phyloP scores from a whole-genome alignment of 1,140 invertebrate species.

The Camponotus pennsylvanicus region DNA sequence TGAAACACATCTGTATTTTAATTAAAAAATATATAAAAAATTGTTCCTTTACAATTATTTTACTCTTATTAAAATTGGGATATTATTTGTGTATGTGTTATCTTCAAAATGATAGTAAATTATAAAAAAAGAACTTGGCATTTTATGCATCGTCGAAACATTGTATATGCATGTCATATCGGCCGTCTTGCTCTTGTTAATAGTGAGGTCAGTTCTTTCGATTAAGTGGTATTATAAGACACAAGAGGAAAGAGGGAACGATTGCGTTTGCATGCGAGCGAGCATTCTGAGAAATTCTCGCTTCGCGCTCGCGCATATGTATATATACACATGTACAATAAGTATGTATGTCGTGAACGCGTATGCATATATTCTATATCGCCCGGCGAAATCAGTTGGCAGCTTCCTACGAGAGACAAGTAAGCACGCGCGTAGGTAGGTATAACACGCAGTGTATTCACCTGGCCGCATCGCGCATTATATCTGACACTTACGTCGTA shows the following conservation, averaged over 20 bases:
- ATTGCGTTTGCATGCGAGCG: constrained; percentile 80
- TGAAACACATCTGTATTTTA: background rate
- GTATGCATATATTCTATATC: constrained; percentile 64
- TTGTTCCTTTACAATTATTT: too few relatives aligned
- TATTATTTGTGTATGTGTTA: background rate
- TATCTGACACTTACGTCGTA: constrained; percentile 66
- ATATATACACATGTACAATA: constrained; percentile 28
- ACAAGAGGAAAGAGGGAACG: background rate
- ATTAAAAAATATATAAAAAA: too few relatives aligned
- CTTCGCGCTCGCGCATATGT: constrained; percentile 64
- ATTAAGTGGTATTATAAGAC: constrained; percentile 41
- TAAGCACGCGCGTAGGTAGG: constrained; percentile 59
- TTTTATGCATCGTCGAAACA: constrained; percentile 2
- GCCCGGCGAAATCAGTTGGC: constrained; percentile 67
- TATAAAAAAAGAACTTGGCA: background rate
- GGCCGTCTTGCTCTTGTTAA: background rate
- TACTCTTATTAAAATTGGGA: background rate
- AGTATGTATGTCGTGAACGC: constrained; percentile 62
- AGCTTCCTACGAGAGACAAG: constrained; percentile 72
- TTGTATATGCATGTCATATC: constrained; percentile 35
- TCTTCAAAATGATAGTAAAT: background rate
- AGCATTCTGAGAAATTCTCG: constrained; percentile 81
- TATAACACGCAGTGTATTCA: constrained; percentile 71
- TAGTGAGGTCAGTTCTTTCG: constrained; percentile 47
- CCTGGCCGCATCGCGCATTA: constrained; percentile 64